Base-by-base conservation (phyloP, 2,888 invertebrate species). In the Drosophila kanekoi region DNA sequence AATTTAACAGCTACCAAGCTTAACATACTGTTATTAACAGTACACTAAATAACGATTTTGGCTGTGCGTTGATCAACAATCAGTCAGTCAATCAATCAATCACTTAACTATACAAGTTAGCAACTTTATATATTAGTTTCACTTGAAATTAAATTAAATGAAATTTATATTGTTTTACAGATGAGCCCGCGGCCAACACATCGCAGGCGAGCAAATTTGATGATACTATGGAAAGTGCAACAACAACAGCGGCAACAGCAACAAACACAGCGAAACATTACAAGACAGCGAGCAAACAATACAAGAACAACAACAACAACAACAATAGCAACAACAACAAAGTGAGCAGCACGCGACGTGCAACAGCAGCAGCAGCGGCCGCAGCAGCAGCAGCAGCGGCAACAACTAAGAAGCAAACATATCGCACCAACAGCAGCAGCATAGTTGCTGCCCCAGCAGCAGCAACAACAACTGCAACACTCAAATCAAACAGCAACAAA, bases 171-270 rank as follows among this genome's bases (percentile, higher is more conserved):
- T 1, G 8, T 53, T 18, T 76, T 54, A 13, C 67, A 92, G 92
- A 92, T 92, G 92, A 91, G 89, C 86, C 91, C 75, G 88, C 90
- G 64, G 91, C 89, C 38, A 72, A 77, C 59, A 88, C 89, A 79
- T 76, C 77, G 77, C 79, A 78, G 72, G 67, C 65, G 65, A 78
- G 54, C 61, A 68, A 81, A 76, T 72, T 77, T 69, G 83, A 72
- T 80, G 82, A 78, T 85, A 91, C 89, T 74, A 92, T 92, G 92
- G 91, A 92, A 86, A 89, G 87, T 79, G 87, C 89, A 78, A 89
- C 78, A 76, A 65, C 78, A 79, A 37, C 49, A 49, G 13, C 35
- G 4, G 61, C 75, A 35, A 23, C 54, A 16, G 11, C 56, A 6
- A 71, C 72, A 72, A 74, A 64, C 74, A 89, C 65, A 59, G 56